Conservation (phyloP, 1,140 invertebrate species). For the Vollenhovia emeryi region DNA sequence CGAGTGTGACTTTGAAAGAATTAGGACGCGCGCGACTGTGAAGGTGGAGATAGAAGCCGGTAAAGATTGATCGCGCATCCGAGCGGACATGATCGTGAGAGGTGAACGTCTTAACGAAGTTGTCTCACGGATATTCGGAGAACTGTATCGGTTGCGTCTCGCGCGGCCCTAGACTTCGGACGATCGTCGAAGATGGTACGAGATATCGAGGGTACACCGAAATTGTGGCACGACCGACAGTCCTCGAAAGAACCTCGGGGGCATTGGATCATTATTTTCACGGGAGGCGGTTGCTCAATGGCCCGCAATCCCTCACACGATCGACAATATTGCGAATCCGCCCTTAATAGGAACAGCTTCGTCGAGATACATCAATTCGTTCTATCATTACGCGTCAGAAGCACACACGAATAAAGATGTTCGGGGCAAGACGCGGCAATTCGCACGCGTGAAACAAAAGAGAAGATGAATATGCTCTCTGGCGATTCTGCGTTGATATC, state of each 20-base stretch:
- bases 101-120: conserved; percentile 7
- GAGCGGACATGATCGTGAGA: not conserved
- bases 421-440: not conserved
- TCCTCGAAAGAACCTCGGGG: conserved; percentile 62
- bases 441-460: not conserved
- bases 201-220: conserved; percentile 63
- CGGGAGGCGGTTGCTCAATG: conserved; percentile 72
- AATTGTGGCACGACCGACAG: conserved; percentile 65
- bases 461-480: not conserved
- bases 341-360: conserved; percentile 67
- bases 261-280: conserved; percentile 75
- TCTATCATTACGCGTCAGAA: conserved; percentile 14
- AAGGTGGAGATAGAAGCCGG: not conserved
- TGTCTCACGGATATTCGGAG: not conserved
- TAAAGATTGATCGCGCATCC: not conserved
- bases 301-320: conserved; percentile 68
- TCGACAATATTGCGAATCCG: conserved; percentile 74
- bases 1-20: not conserved
- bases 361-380: conserved; percentile 37
- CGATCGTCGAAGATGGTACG: conserved; percentile 38
- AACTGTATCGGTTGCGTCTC: conserved; percentile 62
- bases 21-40: not conserved
- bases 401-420: not conserved
- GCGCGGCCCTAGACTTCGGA: conserved; percentile 20
- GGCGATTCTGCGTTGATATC: not conserved